Percentiles rank a stretch among this genome's conserved stretches.
These are phyloP conservation scores for Sinella curviseta DNA, from an alignment of 1,140 invertebrate species.

Conservation along the genomic window DNA sequence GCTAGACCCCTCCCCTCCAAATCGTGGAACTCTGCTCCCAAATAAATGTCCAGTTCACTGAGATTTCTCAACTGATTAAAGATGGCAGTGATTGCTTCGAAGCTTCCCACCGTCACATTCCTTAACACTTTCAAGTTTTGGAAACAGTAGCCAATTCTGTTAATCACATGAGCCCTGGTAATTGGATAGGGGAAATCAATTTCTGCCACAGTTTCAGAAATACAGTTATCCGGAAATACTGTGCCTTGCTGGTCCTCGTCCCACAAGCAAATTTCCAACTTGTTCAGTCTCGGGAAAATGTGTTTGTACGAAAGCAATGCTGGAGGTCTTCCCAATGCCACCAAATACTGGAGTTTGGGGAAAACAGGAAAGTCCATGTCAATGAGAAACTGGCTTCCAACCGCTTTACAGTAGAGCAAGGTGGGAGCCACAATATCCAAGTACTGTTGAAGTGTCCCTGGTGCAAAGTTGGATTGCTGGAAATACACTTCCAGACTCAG, in stretches of 20 bases:
- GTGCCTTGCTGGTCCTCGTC: not conserved
- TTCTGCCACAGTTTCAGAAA: not conserved
- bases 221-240: conserved; percentile 20
- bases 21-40: conserved; percentile 14
- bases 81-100: not conserved
- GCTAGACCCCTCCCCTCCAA: not conserved
- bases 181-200: conserved; percentile 5
- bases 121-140: conserved; percentile 2
- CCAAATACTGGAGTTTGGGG: conserved; percentile 5
- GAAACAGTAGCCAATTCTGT: conserved; percentile 5
- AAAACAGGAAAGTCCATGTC: conserved; percentile 9
- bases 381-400: conserved; percentile 9
- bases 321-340: not conserved
- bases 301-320: not conserved
- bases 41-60: not conserved
- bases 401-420: conserved; percentile 9
- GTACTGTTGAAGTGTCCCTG: not conserved
- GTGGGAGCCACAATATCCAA: not conserved
- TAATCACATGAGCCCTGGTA: not conserved
- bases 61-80: not conserved
- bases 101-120: not conserved
- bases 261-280: conserved; percentile 25
- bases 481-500: conserved; percentile 20
- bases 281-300: conserved; percentile 3
- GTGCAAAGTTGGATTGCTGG: not conserved